Evolutionary conservation across 92 coral and sea anemone species (phyloP).

Genomic region (Umimayanthus kanabou): DNA sequence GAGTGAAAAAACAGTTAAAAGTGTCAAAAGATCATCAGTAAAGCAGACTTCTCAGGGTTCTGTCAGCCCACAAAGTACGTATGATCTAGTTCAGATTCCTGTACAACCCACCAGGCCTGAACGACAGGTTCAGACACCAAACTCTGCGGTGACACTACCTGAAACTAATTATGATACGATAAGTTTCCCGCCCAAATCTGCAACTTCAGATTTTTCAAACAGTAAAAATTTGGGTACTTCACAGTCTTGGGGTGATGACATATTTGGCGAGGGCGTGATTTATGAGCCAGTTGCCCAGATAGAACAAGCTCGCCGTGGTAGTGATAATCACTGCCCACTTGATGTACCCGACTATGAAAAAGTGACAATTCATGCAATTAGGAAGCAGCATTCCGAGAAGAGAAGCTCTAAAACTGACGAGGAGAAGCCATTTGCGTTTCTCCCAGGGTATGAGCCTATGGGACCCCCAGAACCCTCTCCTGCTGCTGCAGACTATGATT

Average conservation of each 20-base stretch:
- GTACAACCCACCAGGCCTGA: neutral
- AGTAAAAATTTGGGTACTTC: neutral
- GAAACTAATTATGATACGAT: constrained; percentile 2
- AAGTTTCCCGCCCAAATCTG: constrained; percentile 24
- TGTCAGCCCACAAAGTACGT: constrained; percentile 19
- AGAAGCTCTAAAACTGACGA: constrained; percentile 35
- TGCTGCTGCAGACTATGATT: constrained; percentile 18
- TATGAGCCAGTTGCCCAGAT: constrained; percentile 37
- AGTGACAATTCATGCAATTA: constrained; percentile 28
- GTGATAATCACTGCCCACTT: constrained; percentile 34
- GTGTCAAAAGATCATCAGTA: neutral
- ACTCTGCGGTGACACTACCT: neutral
- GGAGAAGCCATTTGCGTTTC: constrained; percentile 60
- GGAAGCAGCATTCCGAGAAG: constrained; percentile 19
- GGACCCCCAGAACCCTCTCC: constrained; percentile 24
- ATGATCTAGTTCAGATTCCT: constrained; percentile 38
- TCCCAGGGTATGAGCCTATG: constrained; percentile 84
- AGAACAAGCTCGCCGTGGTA: constrained; percentile 8
- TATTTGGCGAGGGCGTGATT: constrained; percentile 14
- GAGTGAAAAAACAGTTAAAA: neutral
- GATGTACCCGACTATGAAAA: constrained; percentile 36
- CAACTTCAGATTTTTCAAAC: neutral
- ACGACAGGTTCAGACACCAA: neutral
- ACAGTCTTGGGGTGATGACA: neutral
- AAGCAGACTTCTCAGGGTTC: constrained; percentile 5